A percentile compares a stretch with the other conserved stretches of the same genome.
Evolutionary conservation across 2,797 vertebrate genomes (phyloP).

Genomic region (Cossypha polioptera): DNA sequence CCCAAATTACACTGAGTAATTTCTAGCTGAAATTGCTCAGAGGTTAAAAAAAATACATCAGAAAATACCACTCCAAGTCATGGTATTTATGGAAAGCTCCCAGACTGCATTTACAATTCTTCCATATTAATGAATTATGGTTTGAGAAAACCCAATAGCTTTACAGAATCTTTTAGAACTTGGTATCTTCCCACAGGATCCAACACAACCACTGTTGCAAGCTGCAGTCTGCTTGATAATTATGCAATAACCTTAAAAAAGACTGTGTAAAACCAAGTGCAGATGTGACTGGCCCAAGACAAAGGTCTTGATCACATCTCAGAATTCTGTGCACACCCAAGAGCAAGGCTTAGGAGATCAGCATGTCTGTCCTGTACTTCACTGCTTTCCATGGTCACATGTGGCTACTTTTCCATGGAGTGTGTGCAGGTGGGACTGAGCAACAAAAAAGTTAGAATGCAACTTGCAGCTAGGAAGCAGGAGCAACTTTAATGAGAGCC

Average conservation of each 20-base stretch:
- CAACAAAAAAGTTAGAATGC: not conserved
- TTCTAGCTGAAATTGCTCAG: not conserved
- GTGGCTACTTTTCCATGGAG: not conserved
- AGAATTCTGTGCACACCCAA: not conserved
- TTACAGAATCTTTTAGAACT: not conserved
- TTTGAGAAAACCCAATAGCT: not conserved
- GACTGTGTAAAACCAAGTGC: not conserved
- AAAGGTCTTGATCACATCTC: not conserved
- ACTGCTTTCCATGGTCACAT: fast-evolving
- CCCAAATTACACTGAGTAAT: not conserved
- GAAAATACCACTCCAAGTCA: not conserved
- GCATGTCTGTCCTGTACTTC: not conserved
- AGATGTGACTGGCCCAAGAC: not conserved
- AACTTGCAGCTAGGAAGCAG: not conserved
- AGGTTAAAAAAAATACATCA: not conserved
- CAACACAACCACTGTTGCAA: not conserved
- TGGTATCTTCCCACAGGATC: not conserved
- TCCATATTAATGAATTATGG: not conserved
- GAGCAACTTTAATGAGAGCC: not conserved
- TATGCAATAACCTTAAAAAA: not conserved
- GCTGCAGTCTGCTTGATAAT: not conserved
- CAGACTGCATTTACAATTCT: not conserved
- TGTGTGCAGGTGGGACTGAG: not conserved
- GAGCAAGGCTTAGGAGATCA: not conserved
- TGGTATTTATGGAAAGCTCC: not conserved